Conservation (phyloP, 2,888 invertebrate genomes). For the Abscondita cerata region DNA sequence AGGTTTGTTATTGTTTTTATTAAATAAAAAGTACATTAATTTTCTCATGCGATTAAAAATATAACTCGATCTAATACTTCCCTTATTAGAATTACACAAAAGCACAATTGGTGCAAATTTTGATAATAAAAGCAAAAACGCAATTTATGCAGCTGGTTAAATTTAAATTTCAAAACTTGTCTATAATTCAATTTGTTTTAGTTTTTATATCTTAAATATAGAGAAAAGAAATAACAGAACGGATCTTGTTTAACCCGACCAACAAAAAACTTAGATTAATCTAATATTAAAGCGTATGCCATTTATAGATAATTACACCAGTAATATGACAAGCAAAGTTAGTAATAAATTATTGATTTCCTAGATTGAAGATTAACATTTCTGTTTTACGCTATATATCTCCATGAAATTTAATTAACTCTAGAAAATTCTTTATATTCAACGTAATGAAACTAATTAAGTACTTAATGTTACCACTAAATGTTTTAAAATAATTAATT, state of each 20-base stretch:
- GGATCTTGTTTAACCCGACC: constrained; percentile 11
- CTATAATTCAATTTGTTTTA: too few relatives aligned
- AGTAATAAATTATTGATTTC: constrained; percentile 25
- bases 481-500: not conserved
- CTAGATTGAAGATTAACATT: constrained; percentile 23
- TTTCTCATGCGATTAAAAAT: too few relatives aligned
- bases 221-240: constrained; percentile 3
- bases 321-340: constrained; percentile 21
- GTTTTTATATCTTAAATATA: too few relatives aligned
- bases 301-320: constrained; percentile 24
- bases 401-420: constrained; percentile 24
- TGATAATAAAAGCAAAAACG: too few relatives aligned
- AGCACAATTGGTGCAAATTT: too few relatives aligned
- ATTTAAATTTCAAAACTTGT: too few relatives aligned
- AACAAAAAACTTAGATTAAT: constrained; percentile 20
- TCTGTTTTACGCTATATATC: constrained; percentile 18
- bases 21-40: not conserved
- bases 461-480: constrained; percentile 3
- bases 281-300: constrained; percentile 25
- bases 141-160: too few relatives aligned
- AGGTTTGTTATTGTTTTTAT: not conserved
- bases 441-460: constrained; percentile 19
- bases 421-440: constrained; percentile 14
- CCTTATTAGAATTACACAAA: too few relatives aligned
- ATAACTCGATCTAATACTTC: too few relatives aligned